Evolutionary conservation across 2,888 invertebrate species (phyloP).

Genomic region (Plusia festucae): DNA sequence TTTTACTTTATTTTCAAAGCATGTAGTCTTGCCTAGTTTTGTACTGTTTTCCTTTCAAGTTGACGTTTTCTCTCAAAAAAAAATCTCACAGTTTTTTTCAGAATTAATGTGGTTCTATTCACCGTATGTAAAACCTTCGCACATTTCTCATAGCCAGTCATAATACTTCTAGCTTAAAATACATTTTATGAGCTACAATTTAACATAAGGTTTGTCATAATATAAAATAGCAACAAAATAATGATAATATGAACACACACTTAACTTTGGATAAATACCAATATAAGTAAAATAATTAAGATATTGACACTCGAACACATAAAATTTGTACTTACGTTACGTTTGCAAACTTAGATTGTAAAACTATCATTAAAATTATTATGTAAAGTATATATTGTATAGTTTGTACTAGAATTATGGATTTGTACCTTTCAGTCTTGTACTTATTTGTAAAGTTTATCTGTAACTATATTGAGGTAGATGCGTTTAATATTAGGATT

Average conservation of each 20-base stretch:
- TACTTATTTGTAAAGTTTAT: slow-evolving; percentile 70
- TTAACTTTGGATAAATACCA: slow-evolving; percentile 87
- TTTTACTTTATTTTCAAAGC: no score
- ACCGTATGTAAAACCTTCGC: slow-evolving; percentile 38
- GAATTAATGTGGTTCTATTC: slow-evolving; percentile 20
- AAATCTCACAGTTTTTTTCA: no score
- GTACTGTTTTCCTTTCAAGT: slow-evolving; percentile 26
- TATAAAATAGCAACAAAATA: slow-evolving; percentile 86
- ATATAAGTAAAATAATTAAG: slow-evolving; percentile 82
- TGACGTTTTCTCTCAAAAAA: no score
- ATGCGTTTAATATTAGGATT: slow-evolving; percentile 34
- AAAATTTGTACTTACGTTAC: slow-evolving; percentile 87
- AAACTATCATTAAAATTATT: slow-evolving; percentile 74
- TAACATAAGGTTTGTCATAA: slow-evolving; percentile 81
- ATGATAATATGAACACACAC: slow-evolving; percentile 86
- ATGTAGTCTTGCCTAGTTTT: slow-evolving; percentile 8
- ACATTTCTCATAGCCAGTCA: slow-evolving; percentile 73
- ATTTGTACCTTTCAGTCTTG: slow-evolving; percentile 88
- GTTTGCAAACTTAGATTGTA: slow-evolving; percentile 77
- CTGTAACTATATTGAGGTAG: slow-evolving; percentile 78
- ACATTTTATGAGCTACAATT: slow-evolving; percentile 69
- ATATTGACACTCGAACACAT: slow-evolving; percentile 87
- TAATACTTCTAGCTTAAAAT: slow-evolving; percentile 70
- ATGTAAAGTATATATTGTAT: slow-evolving; percentile 67
- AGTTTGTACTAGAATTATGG: slow-evolving; percentile 80